Evolutionary conservation across 2,113 vertebrate species (phyloP), one percentile per base, ranked within the genome.

Genomic region (Pelecanoides urinatrix): DNA sequence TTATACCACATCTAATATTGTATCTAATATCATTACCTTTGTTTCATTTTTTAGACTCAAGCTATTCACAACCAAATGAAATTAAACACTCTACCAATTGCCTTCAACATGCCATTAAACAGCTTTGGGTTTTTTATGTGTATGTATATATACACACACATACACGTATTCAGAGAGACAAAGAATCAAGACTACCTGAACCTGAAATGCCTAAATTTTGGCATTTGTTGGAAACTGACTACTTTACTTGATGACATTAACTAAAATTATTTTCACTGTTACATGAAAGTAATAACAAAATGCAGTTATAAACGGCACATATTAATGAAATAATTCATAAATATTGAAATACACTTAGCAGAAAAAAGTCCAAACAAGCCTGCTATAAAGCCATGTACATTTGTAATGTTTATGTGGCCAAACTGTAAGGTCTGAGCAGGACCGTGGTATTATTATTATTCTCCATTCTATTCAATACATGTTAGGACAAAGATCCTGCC

Each of bases 231-330:
- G 44, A 76, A 77, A 66, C 14, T 11, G 7, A 21, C 9, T 8
- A 8, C 16, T 81, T 77, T 58, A 80, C 17, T 56, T 62, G 15
- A 38, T 38, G 6, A 67, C 67, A 82, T 62, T 18, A 34, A 47
- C 3, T 50, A 13, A 36, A 1, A 0, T 7, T 15, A 36, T 49
- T 81, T 66, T 34, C 26, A 23, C 15, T 2, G 4, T 59, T 65
- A 62, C 2, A 13, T 44, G 23, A 83, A 71, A 75, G 5, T 44
- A 87, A 63, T 8, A 88, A 15, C 18, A 85, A 80, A 72, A 68
- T 19, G 5, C 16, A 71, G 13, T 56, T 82, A 50, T 34, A 65
- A 42, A 4, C 36, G 52, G 30, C 17, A 47, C 4, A 13, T 42
- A 55, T 32, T 53, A 67, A 65, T 74, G 7, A 82, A 68, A 66